Conservation (phyloP, 2,888 invertebrate genomes). For the Hyposoter didymator region DNA sequence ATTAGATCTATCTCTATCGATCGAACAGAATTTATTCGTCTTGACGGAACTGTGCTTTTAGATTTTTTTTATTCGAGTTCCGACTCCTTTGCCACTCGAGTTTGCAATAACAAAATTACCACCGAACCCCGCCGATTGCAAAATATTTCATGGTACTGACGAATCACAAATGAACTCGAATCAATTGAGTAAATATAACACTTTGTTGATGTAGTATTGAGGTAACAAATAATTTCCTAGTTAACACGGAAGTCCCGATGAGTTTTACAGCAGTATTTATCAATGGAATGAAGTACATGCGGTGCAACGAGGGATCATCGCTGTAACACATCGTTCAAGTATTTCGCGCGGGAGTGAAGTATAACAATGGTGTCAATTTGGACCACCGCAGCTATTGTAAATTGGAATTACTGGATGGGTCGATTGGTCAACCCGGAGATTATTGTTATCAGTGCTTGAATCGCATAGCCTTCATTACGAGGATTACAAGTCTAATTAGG, state of each 20-base stretch:
- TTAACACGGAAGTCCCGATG: neutral
- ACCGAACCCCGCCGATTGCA: neutral
- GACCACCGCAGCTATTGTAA: neutral
- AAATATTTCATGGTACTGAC: neutral
- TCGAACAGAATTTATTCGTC: neutral
- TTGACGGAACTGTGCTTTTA: neutral
- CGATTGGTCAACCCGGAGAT: constrained; percentile 12
- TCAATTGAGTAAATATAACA: neutral
- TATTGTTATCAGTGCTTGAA: constrained; percentile 2
- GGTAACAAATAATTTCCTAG: neutral
- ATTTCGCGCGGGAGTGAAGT: neutral
- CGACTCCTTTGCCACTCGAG: neutral
- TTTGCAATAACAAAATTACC: neutral
- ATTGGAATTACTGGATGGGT: constrained; percentile 3
- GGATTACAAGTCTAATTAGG: neutral
- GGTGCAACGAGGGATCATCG: neutral
- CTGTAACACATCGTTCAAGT: neutral
- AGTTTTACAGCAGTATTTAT: neutral
- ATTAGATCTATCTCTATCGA: neutral
- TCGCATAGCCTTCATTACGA: neutral
- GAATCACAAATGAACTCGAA: neutral
- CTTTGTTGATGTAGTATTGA: neutral
- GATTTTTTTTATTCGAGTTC: neutral
- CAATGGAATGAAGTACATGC: neutral
- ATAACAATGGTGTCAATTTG: neutral